Evolutionary conservation across 2,888 invertebrate species (phyloP), one percentile per base, ranked within the genome.

Genomic region (Platynereis dumerilii): DNA sequence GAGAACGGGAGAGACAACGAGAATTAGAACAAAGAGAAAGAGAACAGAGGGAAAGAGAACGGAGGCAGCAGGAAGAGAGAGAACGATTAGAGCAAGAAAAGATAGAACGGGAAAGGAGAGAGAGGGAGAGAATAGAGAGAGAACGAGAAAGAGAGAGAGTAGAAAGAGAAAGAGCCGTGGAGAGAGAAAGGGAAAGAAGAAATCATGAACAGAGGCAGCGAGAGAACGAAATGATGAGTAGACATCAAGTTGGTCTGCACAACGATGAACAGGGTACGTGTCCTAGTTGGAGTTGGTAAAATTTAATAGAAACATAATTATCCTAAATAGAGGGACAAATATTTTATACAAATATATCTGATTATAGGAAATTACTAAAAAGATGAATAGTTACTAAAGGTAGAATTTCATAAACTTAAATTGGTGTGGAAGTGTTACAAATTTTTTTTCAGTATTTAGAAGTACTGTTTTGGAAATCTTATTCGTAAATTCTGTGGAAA

Each of bases 1-100:
- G 56, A 22, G 57, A 62, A 56, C 56, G 62, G 20, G 29, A 62
- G 39, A 34, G 62, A 20, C 56, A 62, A 27, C 24, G 62, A 29
- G 62, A 62, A 22, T 22, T 48, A 27, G 60, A 60, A 28, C 44
- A 62, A 45, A 34, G 62, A 29, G 62, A 62, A 29, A 5, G 57
- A 44, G 62, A 62, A 22, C 52, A 62, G 44, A n/a, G 52, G 45
- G 62, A 62, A 57, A 55, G 61, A 34, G 61, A 61, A 39, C 61
- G 61, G n/a, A 54, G 54, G 26, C 53, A 62, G n/a, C 26, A 56
- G 57, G 34, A 42, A 15, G 61, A 61, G 27, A 24, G 61, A 24
- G 42, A 55, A 26, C 15, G 52, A 20, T 20, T 34, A 44, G 61
- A 61, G 34, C 61, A 52, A n/a, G 57, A 56, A 22, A 24, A 44